phyloP scores from a whole-genome alignment of 2,888 invertebrate genomes.

The Hofmannophila pseudospretella region DNA sequence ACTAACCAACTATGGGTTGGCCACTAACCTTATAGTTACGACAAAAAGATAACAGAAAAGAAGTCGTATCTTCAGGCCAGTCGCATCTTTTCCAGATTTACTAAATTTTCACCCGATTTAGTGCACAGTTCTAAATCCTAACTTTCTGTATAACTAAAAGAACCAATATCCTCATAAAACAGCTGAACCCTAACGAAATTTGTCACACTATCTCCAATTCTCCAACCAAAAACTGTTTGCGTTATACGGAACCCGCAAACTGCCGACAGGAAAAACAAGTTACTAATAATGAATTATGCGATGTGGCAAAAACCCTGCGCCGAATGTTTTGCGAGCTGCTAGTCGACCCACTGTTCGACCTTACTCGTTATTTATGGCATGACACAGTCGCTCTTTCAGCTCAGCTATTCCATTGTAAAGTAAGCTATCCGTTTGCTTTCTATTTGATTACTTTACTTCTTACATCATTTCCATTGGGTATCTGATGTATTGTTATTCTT shows the following conservation, averaged over 20 bases:
- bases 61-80: too few relatives aligned
- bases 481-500: too few relatives aligned
- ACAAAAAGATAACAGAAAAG: too few relatives aligned
- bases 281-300: constrained; percentile 29
- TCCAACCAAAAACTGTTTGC: constrained; percentile 11
- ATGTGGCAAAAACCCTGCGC: constrained; percentile 9
- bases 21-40: too few relatives aligned
- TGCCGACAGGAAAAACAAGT: constrained; percentile 28
- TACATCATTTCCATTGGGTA: too few relatives aligned
- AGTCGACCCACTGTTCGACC: neutral
- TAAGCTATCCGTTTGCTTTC: constrained; percentile 8
- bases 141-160: too few relatives aligned
- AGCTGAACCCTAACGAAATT: neutral
- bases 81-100: too few relatives aligned
- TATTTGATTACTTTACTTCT: constrained; percentile 11
- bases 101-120: too few relatives aligned
- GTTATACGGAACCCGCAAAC: constrained; percentile 12
- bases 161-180: neutral
- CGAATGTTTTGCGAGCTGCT: constrained; percentile 9
- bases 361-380: constrained; percentile 6
- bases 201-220: constrained; percentile 7
- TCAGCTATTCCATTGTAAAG: neutral
- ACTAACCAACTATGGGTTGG: too few relatives aligned
- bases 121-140: too few relatives aligned
- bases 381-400: neutral